A percentile compares a stretch with the other conserved stretches of the same genome.
phyloP scores from a whole-genome alignment of 2,113 vertebrate species.

The Mionectes macconnelli region DNA sequence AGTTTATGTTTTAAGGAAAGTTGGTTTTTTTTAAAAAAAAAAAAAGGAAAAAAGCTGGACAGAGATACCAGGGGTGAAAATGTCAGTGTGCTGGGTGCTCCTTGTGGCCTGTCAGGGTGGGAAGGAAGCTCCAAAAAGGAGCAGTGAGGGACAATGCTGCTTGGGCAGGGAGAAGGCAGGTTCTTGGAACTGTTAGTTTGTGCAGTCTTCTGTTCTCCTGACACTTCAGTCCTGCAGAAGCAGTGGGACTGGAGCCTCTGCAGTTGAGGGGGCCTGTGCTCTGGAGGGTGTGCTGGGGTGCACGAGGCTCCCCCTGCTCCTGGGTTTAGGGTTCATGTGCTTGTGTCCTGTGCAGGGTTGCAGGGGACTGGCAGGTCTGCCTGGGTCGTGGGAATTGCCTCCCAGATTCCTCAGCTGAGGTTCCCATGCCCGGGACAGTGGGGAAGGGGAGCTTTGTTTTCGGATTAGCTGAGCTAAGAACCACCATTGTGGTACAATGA shows the following conservation, averaged over 20 bases:
- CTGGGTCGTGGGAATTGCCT: not conserved
- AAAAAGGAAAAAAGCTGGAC: not conserved
- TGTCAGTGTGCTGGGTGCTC: not conserved
- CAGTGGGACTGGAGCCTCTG: not conserved
- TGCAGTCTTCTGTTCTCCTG: not conserved
- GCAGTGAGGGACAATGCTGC: not conserved
- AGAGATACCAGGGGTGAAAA: not conserved
- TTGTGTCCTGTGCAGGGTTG: fast-evolving
- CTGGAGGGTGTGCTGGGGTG: not conserved
- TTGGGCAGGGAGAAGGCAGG: not conserved
- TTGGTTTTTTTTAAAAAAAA: no score
- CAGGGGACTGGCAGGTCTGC: not conserved
- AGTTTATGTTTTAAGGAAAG: not conserved
- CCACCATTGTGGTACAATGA: not conserved
- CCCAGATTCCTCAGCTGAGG: not conserved
- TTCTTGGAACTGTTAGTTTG: not conserved
- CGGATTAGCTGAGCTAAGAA: not conserved
- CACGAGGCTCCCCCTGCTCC: not conserved
- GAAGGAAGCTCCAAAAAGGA: not conserved
- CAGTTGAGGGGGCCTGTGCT: not conserved
- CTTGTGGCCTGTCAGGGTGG: not conserved
- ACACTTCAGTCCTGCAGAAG: not conserved
- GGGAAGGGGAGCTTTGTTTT: not conserved
- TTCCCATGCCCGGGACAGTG: not conserved
- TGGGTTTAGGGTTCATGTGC: not conserved